These are phyloP conservation scores for Tiliqua scincoides DNA, from an alignment of 2,113 vertebrate genomes.

Conservation along the genomic window DNA sequence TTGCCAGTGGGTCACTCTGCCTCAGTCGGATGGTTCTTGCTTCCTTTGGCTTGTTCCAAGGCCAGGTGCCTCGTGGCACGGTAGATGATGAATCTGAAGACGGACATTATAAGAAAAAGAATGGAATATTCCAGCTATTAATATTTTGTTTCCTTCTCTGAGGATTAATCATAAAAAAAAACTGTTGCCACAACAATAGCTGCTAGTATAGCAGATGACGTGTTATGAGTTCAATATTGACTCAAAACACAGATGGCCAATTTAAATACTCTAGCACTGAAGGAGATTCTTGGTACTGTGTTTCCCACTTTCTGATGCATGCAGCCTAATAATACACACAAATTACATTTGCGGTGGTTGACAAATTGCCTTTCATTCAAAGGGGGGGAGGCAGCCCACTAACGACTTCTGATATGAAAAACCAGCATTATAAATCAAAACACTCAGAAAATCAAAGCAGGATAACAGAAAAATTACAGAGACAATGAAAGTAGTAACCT, in stretches of 20 bases:
- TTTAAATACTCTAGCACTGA: conserved; percentile 36
- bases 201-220: conserved; percentile 52
- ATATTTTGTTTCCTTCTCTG: conserved; percentile 18
- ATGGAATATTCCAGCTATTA: not conserved
- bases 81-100: too few species aligned
- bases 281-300: conserved; percentile 42
- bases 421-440: not conserved
- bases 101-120: not conserved
- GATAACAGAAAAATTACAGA: not conserved
- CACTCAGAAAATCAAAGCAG: not conserved
- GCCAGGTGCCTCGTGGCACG: too few species aligned
- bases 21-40: too few species aligned
- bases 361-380: not conserved
- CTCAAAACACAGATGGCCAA: conserved; percentile 36
- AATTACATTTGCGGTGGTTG: conserved; percentile 13
- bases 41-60: too few species aligned
- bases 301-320: conserved; percentile 41
- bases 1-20: too few species aligned
- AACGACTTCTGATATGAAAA: not conserved
- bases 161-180: conserved; percentile 50
- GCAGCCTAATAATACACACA: conserved; percentile 9
- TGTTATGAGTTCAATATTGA: conserved; percentile 57
- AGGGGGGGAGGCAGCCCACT: not conserved
- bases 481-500: not conserved
- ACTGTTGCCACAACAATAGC: conserved; percentile 63